Evolutionary conservation across 23 tunicate species (phyloP), one percentile per base, ranked within the genome.

Genomic region (Clavelina lepadiformis): DNA sequence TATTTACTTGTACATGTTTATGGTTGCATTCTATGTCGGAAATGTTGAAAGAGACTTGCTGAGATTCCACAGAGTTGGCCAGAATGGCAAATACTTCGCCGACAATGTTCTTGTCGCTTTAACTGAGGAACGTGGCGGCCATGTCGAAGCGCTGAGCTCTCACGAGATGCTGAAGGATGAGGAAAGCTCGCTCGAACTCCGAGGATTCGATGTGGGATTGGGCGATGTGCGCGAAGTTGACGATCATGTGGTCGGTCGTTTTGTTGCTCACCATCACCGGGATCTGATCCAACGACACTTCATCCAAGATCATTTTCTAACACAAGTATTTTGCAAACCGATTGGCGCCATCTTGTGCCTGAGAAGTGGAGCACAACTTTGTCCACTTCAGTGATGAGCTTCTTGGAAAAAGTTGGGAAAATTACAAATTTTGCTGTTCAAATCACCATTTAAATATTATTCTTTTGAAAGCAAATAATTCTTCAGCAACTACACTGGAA

Each of bases 191-290:
- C 18, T 37, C 66, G 11, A 27, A 45, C 19, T 68, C 76, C 6
- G 61, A 41, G 7, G 34, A 46, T n/a, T 11, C 38, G 4, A 74
- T 7, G 29, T 87, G 78, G 3, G 33, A 3, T 50, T 47, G 77
- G 2, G 87, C 81, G 28, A 79, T 68, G 29, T 73, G 31, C 2
- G 96, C 75, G 27, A 80, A 51, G 30, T 62, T 74, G 3, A 51
- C 37, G 57, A 87, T 87, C 76, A 80, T 61, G 58, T 82, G 89
- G 46, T 82, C 97, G 47, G 61, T 67, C 25, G 74, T 81, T 57
- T 89, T 89, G 83, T 89, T 89, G 75, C 82, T 81, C 3, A 89
- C 63, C 58, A 89, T 58, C 6, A 35, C 36, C 23, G 89, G 89
- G 7, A 89, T 51, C 4, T 52, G 46, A 11, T 69, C 52, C 3